These are phyloP conservation scores for Lithophane leautieri DNA, from an alignment of 2,888 invertebrate species.

Conservation along the genomic window DNA sequence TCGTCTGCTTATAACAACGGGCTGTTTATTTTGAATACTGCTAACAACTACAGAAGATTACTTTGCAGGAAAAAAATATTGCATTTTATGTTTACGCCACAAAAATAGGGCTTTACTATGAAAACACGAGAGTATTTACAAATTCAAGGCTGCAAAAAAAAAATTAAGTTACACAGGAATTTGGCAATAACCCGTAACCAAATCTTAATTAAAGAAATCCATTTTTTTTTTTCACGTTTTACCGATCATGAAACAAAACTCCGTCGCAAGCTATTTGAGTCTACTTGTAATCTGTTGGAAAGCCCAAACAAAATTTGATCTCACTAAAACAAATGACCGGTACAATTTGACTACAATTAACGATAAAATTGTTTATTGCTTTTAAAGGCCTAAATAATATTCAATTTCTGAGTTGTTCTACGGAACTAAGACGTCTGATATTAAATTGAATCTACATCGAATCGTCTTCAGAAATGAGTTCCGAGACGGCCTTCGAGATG, in stretches of 20 bases:
- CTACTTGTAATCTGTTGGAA: slow-evolving; percentile 51
- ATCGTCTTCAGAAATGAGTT: slow-evolving; percentile 77
- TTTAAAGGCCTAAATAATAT: slow-evolving; percentile 71
- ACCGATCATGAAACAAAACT: slow-evolving; percentile 34
- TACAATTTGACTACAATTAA: slow-evolving; percentile 55
- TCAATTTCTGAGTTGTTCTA: slow-evolving; percentile 69
- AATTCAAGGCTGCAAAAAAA: not conserved
- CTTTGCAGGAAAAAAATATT: not conserved
- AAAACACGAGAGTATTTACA: not conserved
- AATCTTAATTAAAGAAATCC: not conserved
- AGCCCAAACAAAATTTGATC: slow-evolving; percentile 58
- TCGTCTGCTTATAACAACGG: not conserved
- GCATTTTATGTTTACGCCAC: too few species aligned
- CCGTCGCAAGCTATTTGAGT: slow-evolving; percentile 35
- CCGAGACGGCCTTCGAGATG: slow-evolving; percentile 73
- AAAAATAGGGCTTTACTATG: not conserved
- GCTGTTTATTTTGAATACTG: not conserved
- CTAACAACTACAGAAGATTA: not conserved
- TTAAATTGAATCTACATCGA: slow-evolving; percentile 82
- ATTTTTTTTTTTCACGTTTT: slow-evolving; percentile 9
- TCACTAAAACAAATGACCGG: slow-evolving; percentile 45
- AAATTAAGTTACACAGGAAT: not conserved
- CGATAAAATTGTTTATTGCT: slow-evolving; percentile 73
- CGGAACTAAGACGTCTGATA: slow-evolving; percentile 70
- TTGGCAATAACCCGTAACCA: not conserved